phyloP scores from a whole-genome alignment of 2,797 vertebrate species.

The Paguma larvata region DNA sequence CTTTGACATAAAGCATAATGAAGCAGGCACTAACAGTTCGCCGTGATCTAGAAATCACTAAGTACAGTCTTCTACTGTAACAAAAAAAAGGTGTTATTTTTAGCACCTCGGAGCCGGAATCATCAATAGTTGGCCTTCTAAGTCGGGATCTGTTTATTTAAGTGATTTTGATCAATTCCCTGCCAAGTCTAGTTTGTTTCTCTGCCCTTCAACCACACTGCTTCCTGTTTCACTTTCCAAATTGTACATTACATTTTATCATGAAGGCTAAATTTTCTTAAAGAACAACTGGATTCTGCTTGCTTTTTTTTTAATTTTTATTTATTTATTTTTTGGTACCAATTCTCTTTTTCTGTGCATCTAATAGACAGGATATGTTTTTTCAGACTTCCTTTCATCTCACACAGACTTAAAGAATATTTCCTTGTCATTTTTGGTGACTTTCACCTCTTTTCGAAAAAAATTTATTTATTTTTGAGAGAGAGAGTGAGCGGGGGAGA shows the following conservation, averaged over 20 bases:
- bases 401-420: neutral
- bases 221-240: neutral
- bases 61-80: constrained; percentile 27
- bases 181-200: constrained; percentile 53
- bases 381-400: neutral
- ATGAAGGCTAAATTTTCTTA: neutral
- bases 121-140: constrained; percentile 74
- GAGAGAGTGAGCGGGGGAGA: no score
- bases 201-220: constrained; percentile 34
- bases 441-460: neutral
- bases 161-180: constrained; percentile 74
- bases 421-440: neutral
- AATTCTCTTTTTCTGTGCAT: neutral
- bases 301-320: neutral
- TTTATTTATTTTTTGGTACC: neutral
- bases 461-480: no score
- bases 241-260: neutral
- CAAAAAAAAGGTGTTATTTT: constrained; percentile 64
- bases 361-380: neutral
- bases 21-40: neutral
- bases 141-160: constrained; percentile 63
- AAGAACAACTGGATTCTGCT: neutral
- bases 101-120: neutral
- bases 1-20: constrained; percentile 9
- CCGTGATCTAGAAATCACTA: constrained; percentile 36